Conservation (phyloP, 2,888 invertebrate genomes). For the Drosophila paramelanica region DNA sequence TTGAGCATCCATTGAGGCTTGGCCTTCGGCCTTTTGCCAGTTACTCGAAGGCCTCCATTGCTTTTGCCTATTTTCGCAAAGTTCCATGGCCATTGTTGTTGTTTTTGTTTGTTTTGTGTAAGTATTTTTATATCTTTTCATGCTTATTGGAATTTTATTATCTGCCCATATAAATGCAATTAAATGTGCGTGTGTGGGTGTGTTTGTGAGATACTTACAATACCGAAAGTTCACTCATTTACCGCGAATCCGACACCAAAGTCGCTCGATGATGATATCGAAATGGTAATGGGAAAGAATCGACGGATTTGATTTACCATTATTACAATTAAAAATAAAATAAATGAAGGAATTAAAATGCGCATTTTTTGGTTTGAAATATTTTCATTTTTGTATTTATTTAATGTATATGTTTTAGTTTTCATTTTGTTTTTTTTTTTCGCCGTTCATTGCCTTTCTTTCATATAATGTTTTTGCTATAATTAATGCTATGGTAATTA, state of each 20-base stretch:
- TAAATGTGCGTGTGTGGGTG: slow-evolving; percentile 43
- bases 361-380: slow-evolving; percentile 57
- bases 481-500: slow-evolving; percentile 57
- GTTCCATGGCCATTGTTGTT: slow-evolving; percentile 41
- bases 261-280: not conserved
- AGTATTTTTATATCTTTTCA: slow-evolving; percentile 75
- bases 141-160: slow-evolving; percentile 80
- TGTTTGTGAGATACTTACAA: not conserved
- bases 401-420: slow-evolving; percentile 57
- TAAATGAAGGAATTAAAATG: not conserved
- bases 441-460: slow-evolving; percentile 10
- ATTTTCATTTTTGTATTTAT: slow-evolving; percentile 70
- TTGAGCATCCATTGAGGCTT: slow-evolving; percentile 29
- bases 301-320: not conserved
- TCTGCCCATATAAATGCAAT: slow-evolving; percentile 79
- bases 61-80: slow-evolving; percentile 34
- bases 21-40: slow-evolving; percentile 37
- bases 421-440: slow-evolving; percentile 9
- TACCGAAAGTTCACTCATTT: slow-evolving; percentile 39
- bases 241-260: slow-evolving; percentile 27
- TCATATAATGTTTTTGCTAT: slow-evolving; percentile 34
- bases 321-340: not conserved
- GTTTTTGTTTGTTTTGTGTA: slow-evolving; percentile 57
- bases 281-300: too few relatives aligned
- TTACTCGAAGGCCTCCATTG: slow-evolving; percentile 30